Percentiles rank a stretch among this genome's conserved stretches.
phyloP scores from a whole-genome alignment of 2,888 invertebrate genomes.

The Lycophotia porphyrea region DNA sequence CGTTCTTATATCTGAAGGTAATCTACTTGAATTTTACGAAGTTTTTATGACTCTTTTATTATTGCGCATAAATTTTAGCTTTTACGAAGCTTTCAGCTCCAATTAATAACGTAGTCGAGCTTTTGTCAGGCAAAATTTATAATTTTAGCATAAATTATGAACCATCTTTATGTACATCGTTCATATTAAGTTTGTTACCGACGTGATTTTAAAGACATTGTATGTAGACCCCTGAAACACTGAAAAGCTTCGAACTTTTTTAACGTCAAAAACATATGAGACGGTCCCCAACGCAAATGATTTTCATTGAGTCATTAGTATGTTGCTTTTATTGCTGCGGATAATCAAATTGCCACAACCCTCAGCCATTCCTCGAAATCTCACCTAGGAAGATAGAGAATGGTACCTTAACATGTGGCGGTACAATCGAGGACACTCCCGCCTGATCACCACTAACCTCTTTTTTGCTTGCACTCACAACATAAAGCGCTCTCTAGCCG shows the following conservation, averaged over 20 bases:
- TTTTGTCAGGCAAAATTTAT: slow-evolving; percentile 25
- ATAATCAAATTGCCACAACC: not conserved
- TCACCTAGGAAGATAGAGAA: not conserved
- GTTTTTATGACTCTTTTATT: slow-evolving; percentile 68
- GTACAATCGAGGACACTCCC: too few relatives aligned
- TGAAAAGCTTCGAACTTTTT: not conserved
- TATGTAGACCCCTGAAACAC: not conserved
- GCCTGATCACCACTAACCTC: too few relatives aligned
- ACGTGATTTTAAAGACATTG: not conserved
- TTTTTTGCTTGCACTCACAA: too few relatives aligned
- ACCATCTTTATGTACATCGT: not conserved
- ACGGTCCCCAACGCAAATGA: not conserved
- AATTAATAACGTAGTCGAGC: slow-evolving; percentile 59
- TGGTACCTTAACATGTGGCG: not conserved
- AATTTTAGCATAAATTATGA: slow-evolving; percentile 10
- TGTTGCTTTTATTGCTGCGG: not conserved
- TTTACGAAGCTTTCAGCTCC: slow-evolving; percentile 66
- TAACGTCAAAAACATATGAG: not conserved
- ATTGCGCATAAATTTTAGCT: slow-evolving; percentile 65
- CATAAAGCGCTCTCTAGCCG: too few relatives aligned
- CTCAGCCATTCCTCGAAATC: not conserved
- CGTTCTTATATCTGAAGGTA: slow-evolving; percentile 60
- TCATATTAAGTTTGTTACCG: not conserved
- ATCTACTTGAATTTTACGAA: slow-evolving; percentile 63
- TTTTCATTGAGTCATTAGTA: not conserved